These are phyloP conservation scores for Varanus komodoensis DNA, from an alignment of 2,113 vertebrate species.

Conservation along the genomic window DNA sequence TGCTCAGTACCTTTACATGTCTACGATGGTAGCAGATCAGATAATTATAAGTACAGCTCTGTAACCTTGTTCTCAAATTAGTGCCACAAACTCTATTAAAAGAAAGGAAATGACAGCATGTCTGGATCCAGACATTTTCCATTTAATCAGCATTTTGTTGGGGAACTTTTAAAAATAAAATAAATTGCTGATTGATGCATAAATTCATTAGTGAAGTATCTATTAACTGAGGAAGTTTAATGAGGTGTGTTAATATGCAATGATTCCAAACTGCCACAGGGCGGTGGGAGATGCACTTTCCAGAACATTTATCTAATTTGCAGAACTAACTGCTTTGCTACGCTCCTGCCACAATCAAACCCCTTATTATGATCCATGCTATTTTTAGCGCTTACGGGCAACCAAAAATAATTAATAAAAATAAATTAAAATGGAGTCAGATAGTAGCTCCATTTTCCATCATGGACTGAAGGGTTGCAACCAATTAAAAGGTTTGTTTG, in stretches of 20 bases:
- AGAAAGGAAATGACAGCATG: background rate
- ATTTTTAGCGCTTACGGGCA: conserved; percentile 48
- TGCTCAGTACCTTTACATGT: conserved; percentile 2
- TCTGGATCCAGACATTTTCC: background rate
- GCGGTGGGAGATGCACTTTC: conserved; percentile 81
- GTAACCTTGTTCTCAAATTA: conserved; percentile 7
- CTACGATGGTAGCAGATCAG: conserved; percentile 3
- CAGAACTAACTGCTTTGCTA: conserved; percentile 71
- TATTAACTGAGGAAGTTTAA: conserved; percentile 69
- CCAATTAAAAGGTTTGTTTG: background rate
- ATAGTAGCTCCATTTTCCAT: background rate
- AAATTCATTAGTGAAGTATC: conserved; percentile 55
- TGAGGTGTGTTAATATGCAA: conserved; percentile 76
- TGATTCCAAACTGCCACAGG: conserved; percentile 80
- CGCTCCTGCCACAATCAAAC: conserved; percentile 57
- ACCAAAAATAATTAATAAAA: conserved; percentile 37
- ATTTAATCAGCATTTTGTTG: background rate
- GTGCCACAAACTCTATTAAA: background rate
- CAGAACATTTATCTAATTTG: conserved; percentile 74
- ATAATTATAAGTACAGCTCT: background rate
- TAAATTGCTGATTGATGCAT: background rate
- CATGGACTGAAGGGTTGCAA: background rate
- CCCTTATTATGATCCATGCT: conserved; percentile 38
- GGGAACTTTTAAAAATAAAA: conserved; percentile 10
- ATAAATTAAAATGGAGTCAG: background rate